Conservation (phyloP, 2,113 vertebrate genomes). For the Sphyrna mokarran region DNA sequence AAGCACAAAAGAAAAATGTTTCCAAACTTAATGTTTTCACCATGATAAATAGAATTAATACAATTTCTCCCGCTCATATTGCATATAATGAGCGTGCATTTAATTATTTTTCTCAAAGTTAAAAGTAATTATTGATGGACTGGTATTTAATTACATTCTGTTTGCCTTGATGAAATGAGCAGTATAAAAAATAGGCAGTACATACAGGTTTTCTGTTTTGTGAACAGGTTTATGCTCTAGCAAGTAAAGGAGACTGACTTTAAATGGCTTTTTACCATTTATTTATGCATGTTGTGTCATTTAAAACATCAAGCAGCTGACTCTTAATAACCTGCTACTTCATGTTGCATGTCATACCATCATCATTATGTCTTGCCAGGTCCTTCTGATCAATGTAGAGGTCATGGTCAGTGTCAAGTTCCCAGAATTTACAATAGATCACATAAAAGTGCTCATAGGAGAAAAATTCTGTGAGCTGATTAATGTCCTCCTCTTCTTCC, state of each 20-base stretch:
- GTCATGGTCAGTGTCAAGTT: constrained; percentile 91
- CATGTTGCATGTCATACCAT: constrained; percentile 61
- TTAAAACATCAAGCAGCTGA: constrained; percentile 39
- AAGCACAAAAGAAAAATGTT: not conserved
- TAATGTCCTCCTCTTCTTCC: constrained; percentile 86
- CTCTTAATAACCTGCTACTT: constrained; percentile 22
- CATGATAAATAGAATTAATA: constrained; percentile 1
- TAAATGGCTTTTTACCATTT: constrained; percentile 9
- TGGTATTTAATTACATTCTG: constrained; percentile 40
- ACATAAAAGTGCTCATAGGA: constrained; percentile 97
- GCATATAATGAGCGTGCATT: not conserved
- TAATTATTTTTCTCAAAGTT: not conserved
- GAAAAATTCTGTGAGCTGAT: constrained; percentile 90
- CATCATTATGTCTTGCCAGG: constrained; percentile 80
- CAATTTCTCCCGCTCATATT: not conserved
- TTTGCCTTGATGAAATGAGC: constrained; percentile 42
- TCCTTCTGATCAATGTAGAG: constrained; percentile 82
- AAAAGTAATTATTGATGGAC: not conserved
- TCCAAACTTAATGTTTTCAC: not conserved
- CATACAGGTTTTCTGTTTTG: not conserved
- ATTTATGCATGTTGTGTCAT: not conserved
- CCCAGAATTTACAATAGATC: constrained; percentile 98
- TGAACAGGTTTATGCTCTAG: not conserved
- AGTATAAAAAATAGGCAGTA: not conserved
- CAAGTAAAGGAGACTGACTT: not conserved